phyloP scores from a whole-genome alignment of 2,888 invertebrate genomes.

The Alentia gelatinosa region DNA sequence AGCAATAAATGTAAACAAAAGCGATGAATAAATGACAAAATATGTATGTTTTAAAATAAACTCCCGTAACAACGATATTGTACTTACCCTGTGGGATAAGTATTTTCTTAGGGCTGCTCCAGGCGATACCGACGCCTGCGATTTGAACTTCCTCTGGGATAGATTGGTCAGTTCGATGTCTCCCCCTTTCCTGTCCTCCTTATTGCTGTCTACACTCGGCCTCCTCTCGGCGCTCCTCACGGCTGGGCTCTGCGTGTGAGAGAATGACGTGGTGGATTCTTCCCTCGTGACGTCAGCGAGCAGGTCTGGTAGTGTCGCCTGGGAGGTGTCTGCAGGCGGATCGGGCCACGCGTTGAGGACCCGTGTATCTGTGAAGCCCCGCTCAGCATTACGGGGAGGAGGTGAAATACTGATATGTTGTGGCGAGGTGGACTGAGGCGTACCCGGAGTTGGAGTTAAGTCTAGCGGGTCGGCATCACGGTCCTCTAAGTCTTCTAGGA shows the following conservation, averaged over 20 bases:
- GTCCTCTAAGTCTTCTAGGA: conserved; percentile 21
- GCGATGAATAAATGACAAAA: too few species aligned
- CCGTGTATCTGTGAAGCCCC: neutral
- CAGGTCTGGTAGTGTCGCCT: too few species aligned
- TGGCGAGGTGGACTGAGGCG: neutral
- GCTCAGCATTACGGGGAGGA: neutral
- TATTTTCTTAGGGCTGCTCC: neutral
- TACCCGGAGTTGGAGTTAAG: neutral
- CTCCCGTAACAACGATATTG: too few species aligned
- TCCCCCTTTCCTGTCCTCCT: neutral
- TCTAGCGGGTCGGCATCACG: neutral
- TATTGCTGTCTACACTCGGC: neutral
- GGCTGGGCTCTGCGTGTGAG: neutral
- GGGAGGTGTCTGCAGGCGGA: neutral
- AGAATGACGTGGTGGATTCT: neutral
- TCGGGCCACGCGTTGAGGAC: neutral
- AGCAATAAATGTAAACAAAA: too few species aligned
- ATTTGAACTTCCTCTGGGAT: neutral
- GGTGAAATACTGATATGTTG: neutral
- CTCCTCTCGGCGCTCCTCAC: neutral
- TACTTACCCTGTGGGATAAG: neutral
- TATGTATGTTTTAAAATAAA: too few species aligned
- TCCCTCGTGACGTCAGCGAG: neutral
- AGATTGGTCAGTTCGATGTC: neutral
- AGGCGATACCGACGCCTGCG: neutral